These are phyloP conservation scores for Acrobasis suavella DNA, from an alignment of 2,888 invertebrate species.

Conservation along the genomic window DNA sequence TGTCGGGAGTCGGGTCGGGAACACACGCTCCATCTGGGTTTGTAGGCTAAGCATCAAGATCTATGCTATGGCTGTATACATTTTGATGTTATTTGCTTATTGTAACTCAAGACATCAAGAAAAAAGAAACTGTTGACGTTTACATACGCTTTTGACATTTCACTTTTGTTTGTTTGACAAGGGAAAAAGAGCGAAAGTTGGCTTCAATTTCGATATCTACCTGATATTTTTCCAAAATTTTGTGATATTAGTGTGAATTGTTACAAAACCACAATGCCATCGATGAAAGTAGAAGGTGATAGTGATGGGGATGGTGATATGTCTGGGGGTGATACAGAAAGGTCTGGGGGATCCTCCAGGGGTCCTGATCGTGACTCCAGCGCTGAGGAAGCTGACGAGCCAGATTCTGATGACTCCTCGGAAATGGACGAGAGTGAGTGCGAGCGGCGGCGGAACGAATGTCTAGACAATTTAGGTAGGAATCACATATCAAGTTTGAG, in stretches of 20 bases:
- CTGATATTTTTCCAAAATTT: neutral
- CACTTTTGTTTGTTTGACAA: neutral
- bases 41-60: too few species aligned
- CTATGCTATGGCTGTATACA: neutral
- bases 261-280: constrained; percentile 77
- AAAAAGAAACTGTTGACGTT: constrained; percentile 10
- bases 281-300: constrained; percentile 86
- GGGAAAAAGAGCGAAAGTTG: constrained; percentile 18
- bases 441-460: constrained; percentile 90
- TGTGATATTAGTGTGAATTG: constrained; percentile 5
- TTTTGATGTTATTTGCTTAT: neutral
- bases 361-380: constrained; percentile 87
- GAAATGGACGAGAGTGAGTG: constrained; percentile 97
- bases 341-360: constrained; percentile 85
- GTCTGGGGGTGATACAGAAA: constrained; percentile 87
- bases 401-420: constrained; percentile 92
- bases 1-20: too few species aligned
- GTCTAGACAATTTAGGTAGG: constrained; percentile 89
- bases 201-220: constrained; percentile 23
- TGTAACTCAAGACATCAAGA: too few species aligned
- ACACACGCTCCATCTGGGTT: too few species aligned
- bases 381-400: constrained; percentile 89
- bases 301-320: constrained; percentile 85
- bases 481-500: constrained; percentile 47
- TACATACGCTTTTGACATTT: constrained; percentile 24